Evolutionary conservation across 2,113 vertebrate species (phyloP).

Genomic region (Isurus oxyrinchus): DNA sequence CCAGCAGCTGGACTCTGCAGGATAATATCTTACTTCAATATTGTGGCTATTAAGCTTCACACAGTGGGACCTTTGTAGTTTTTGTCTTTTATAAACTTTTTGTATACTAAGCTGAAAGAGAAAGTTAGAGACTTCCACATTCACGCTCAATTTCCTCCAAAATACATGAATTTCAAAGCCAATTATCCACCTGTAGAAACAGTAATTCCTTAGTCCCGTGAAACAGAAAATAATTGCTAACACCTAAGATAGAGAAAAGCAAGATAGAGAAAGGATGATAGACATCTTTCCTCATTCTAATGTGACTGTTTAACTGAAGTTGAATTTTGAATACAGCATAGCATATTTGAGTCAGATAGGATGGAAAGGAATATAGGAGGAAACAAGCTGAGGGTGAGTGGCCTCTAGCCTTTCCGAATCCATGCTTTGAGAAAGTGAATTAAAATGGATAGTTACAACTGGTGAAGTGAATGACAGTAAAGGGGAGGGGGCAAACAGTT

Average conservation of each 20-base stretch:
- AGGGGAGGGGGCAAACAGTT: not conserved
- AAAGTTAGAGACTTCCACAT: not conserved
- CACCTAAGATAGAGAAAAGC: too few relatives aligned
- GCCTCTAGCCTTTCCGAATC: not conserved
- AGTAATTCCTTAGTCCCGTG: not conserved
- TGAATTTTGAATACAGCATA: too few relatives aligned
- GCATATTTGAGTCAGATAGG: too few relatives aligned
- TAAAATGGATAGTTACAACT: not conserved
- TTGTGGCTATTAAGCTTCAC: not conserved
- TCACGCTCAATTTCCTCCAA: not conserved
- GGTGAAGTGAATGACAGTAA: not conserved
- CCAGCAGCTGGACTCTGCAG: not conserved
- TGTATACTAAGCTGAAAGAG: not conserved
- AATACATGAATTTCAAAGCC: not conserved
- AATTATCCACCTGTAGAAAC: not conserved
- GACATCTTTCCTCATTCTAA: not conserved
- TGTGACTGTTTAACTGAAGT: too few relatives aligned
- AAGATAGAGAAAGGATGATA: too few relatives aligned
- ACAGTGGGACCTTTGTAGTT: not conserved
- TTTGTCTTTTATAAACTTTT: not conserved
- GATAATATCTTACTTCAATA: not conserved
- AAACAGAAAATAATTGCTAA: not conserved
- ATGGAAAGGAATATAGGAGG: not conserved
- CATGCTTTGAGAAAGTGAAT: not conserved
- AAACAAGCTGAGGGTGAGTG: not conserved